Percentiles rank a stretch among this genome's conserved stretches.
Evolutionary conservation across 2,113 vertebrate species (phyloP).

Genomic region (Ibidorhyncha struthersii): DNA sequence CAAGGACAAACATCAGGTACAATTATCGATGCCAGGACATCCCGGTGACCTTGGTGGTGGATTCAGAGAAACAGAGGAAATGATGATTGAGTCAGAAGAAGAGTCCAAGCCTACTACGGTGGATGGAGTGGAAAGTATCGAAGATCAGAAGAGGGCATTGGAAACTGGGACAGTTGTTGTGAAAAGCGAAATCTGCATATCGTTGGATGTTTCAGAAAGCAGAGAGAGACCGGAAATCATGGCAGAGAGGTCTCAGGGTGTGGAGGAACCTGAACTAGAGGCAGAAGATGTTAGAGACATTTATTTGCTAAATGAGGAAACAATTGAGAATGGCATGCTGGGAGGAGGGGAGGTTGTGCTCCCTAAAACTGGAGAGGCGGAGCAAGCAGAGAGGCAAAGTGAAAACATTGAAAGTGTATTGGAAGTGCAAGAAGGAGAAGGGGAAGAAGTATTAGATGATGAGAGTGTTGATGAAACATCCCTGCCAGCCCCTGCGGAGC

Average conservation of each 20-base stretch:
- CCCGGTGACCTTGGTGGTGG: not conserved
- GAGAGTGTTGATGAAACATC: not conserved
- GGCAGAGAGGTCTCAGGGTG: not conserved
- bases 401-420: not conserved
- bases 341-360: not conserved
- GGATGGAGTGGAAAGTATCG: not conserved
- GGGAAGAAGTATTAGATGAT: not conserved
- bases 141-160: not conserved
- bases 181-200: slow-evolving; percentile 6
- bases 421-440: not conserved
- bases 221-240: not conserved
- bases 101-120: not conserved
- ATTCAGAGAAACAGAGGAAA: not conserved
- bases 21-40: not conserved
- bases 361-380: not conserved
- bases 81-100: not conserved
- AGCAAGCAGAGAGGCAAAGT: not conserved
- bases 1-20: not conserved
- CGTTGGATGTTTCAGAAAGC: not conserved
- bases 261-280: not conserved
- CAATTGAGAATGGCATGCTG: not conserved
- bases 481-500: not conserved
- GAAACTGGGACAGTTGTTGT: not conserved
- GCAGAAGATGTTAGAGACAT: not conserved
- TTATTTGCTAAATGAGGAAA: not conserved